Evolutionary conservation across 2,888 invertebrate species (phyloP).

Genomic region (Strigamia transsilvanica): DNA sequence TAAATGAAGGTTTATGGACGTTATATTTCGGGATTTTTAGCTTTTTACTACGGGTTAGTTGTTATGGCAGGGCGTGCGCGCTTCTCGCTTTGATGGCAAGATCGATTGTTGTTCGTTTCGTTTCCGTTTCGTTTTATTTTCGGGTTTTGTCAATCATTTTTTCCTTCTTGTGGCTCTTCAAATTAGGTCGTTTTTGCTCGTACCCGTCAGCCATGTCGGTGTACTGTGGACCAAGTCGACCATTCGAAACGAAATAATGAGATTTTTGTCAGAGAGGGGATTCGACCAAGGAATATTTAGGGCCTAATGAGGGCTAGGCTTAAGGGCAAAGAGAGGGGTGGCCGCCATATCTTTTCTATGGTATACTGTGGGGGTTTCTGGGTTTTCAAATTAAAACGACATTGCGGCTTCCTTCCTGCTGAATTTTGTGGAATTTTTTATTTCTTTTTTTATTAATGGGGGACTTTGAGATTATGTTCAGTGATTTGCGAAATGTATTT

Average conservation of each 20-base stretch:
- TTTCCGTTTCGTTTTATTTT: neutral
- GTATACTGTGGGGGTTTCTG: neutral
- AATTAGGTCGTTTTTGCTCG: neutral
- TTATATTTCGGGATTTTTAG: slow-evolving; percentile 12
- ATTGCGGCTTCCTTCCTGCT: neutral
- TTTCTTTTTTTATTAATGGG: neutral
- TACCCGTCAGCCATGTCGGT: neutral
- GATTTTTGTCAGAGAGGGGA: slow-evolving; percentile 2
- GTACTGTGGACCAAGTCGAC: slow-evolving; percentile 22
- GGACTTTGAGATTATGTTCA: too few relatives aligned
- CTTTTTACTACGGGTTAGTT: neutral
- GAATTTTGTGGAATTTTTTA: too few relatives aligned
- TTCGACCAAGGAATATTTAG: slow-evolving; percentile 20
- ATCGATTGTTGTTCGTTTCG: neutral
- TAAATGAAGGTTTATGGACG: slow-evolving; percentile 45
- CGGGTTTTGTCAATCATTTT: neutral
- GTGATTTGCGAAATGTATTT: neutral
- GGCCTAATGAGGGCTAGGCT: slow-evolving; percentile 42
- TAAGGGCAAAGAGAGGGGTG: slow-evolving; percentile 28
- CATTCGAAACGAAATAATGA: slow-evolving; percentile 23
- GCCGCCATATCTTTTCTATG: slow-evolving; percentile 13
- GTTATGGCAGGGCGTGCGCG: neutral
- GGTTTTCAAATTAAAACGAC: neutral
- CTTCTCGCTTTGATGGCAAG: neutral
- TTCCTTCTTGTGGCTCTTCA: neutral